phyloP scores from a whole-genome alignment of 2,888 invertebrate genomes.

The Melieria omissa region DNA sequence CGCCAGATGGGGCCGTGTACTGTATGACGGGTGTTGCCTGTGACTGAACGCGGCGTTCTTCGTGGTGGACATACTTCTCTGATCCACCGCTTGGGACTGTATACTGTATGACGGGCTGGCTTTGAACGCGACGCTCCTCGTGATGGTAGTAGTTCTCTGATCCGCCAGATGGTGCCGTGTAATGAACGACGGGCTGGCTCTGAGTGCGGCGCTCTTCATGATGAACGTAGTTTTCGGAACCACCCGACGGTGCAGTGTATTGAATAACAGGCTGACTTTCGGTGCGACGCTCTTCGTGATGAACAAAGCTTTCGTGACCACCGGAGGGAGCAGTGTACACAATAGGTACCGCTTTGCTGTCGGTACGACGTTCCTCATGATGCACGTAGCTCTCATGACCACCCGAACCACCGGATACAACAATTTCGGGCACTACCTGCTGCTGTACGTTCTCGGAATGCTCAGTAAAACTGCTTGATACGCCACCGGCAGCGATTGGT shows the following conservation, averaged over 20 bases:
- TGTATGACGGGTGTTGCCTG: slow-evolving; percentile 40
- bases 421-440: slow-evolving; percentile 45
- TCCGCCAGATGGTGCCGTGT: slow-evolving; percentile 43
- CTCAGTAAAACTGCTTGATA: slow-evolving; percentile 38
- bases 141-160: slow-evolving; percentile 50
- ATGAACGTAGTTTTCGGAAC: slow-evolving; percentile 49
- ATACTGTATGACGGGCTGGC: slow-evolving; percentile 46
- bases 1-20: slow-evolving; percentile 46
- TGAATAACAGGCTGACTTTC: slow-evolving; percentile 47
- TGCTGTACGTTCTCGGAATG: slow-evolving; percentile 46
- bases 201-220: slow-evolving; percentile 50
- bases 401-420: slow-evolving; percentile 45
- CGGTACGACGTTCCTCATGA: slow-evolving; percentile 43
- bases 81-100: slow-evolving; percentile 45
- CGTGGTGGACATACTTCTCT: slow-evolving; percentile 46
- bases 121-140: slow-evolving; percentile 48
- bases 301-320: slow-evolving; percentile 55
- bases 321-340: slow-evolving; percentile 47
- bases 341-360: slow-evolving; percentile 38
- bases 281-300: slow-evolving; percentile 50
- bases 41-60: slow-evolving; percentile 46
- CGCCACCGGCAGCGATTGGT: slow-evolving; percentile 49
- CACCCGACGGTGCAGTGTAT: slow-evolving; percentile 45
- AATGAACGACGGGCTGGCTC: slow-evolving; percentile 47
- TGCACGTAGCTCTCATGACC: slow-evolving; percentile 42